A percentile compares a stretch with the other conserved stretches of the same genome.
Evolutionary conservation across 2,113 vertebrate species (phyloP).

Genomic region (Gallinago paraguaiae): DNA sequence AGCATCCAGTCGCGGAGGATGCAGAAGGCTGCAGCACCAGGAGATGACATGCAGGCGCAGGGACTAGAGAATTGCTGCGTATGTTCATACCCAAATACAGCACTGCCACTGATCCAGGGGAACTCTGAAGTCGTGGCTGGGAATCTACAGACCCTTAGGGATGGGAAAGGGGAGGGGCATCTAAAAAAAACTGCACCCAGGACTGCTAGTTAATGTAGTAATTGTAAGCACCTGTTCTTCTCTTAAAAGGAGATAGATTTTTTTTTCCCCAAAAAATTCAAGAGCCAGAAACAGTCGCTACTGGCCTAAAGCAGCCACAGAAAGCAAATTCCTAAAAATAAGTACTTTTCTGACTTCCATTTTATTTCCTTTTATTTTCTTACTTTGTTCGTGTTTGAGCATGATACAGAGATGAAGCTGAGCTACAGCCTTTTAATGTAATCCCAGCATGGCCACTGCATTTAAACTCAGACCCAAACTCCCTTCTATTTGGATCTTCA

Average conservation of each 20-base stretch:
- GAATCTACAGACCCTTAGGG: neutral
- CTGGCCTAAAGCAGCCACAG: neutral
- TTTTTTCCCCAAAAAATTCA: neutral
- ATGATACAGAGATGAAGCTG: neutral
- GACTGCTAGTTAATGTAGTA: neutral
- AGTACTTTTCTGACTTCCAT: neutral
- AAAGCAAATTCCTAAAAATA: neutral
- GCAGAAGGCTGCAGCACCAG: neutral
- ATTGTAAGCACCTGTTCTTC: neutral
- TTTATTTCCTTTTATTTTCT: neutral
- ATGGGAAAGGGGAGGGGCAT: neutral
- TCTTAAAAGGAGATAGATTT: neutral
- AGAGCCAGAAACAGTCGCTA: neutral
- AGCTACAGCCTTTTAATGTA: neutral
- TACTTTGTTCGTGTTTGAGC: neutral
- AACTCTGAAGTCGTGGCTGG: neutral
- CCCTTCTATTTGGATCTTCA: neutral
- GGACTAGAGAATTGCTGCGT: neutral
- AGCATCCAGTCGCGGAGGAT: neutral
- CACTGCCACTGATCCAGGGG: neutral
- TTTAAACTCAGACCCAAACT: neutral
- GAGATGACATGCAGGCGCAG: accelerated
- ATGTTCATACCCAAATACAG: neutral
- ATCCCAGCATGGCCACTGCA: neutral
- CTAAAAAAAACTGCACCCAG: neutral